Conservation (phyloP, 2,888 invertebrate genomes). For the Drosophila seclusa region DNA sequence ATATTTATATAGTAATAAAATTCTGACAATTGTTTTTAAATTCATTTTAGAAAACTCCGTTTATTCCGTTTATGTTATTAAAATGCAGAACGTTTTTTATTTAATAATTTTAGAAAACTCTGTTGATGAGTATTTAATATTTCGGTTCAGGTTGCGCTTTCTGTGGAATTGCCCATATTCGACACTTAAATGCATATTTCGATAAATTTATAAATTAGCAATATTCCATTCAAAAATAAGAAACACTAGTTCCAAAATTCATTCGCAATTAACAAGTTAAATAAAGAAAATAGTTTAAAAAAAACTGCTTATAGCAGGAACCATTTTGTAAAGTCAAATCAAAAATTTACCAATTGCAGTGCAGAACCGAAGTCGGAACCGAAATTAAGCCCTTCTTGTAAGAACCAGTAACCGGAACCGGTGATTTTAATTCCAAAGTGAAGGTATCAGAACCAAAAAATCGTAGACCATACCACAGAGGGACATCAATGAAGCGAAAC, state of each 20-base stretch:
- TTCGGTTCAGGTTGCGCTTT: background rate
- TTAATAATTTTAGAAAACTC: background rate
- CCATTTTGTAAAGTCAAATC: background rate
- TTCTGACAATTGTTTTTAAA: background rate
- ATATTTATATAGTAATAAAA: background rate
- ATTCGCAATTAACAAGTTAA: background rate
- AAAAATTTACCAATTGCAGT: background rate
- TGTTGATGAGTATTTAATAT: background rate
- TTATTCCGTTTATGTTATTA: background rate
- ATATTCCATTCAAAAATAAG: background rate
- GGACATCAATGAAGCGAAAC: background rate
- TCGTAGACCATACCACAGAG: background rate
- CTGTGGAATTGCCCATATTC: background rate
- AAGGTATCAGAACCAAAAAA: background rate
- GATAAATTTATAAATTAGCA: background rate
- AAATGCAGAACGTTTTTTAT: background rate
- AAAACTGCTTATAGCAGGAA: background rate
- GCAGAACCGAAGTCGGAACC: background rate
- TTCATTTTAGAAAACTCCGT: background rate
- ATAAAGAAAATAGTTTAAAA: background rate
- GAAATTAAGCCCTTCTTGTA: background rate
- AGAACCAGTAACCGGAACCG: background rate
- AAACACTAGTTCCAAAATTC: background rate
- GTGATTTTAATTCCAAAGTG: background rate
- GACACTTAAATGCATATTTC: background rate